Percentiles rank a stretch among this genome's conserved stretches.
Conservation (phyloP, 1,140 invertebrate genomes). For the Epicauta chinensis region DNA sequence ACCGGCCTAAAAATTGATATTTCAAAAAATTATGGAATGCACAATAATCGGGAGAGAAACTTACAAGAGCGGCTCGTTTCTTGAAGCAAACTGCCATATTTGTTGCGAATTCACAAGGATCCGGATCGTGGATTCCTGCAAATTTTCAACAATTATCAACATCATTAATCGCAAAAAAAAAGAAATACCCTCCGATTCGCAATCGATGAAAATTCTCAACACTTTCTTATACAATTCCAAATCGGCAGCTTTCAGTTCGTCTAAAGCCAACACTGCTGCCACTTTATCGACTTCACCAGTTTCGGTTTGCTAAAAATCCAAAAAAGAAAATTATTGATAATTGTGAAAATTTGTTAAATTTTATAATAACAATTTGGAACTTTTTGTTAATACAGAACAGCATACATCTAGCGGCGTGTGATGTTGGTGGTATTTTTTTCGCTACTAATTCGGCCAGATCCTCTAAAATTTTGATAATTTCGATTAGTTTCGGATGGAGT, state of each 20-base stretch:
- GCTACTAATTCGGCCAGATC: slow-evolving; percentile 5
- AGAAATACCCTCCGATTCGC: background rate
- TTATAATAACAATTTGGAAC: slow-evolving; percentile 7
- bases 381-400: slow-evolving; percentile 11
- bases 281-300: slow-evolving; percentile 7
- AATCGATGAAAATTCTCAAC: slow-evolving; percentile 5
- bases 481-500: no score
- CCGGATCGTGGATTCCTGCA: no score
- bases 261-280: slow-evolving; percentile 5
- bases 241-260: slow-evolving; percentile 11
- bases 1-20: no score
- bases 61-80: no score
- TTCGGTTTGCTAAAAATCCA: slow-evolving; percentile 6
- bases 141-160: no score
- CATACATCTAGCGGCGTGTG: slow-evolving; percentile 9
- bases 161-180: no score
- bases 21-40: no score
- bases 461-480: no score
- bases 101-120: no score
- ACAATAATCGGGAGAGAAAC: no score
- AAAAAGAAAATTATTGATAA: background rate
- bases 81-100: no score
- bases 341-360: no score
- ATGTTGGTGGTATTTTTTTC: background rate
- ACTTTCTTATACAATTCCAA: slow-evolving; percentile 9